A percentile compares a stretch with the other conserved stretches of the same genome.
phyloP scores from a whole-genome alignment of 2,113 vertebrate genomes.

The Ophiodon elongatus region DNA sequence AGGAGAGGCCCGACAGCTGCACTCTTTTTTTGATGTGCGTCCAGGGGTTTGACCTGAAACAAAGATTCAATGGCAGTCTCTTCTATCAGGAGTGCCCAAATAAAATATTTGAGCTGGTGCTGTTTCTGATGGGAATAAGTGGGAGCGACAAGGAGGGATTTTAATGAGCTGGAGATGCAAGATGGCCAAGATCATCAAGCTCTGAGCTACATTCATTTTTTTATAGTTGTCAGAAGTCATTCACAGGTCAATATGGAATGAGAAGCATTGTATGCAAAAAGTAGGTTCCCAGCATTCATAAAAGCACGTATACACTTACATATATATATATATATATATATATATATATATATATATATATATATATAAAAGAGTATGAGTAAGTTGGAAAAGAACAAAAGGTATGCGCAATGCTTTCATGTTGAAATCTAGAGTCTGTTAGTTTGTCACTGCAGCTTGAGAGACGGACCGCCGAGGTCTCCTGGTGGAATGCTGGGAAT shows the following conservation, averaged over 20 bases:
- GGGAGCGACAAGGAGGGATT: slow-evolving; percentile 38
- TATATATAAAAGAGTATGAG: too few relatives aligned
- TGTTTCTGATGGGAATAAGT: slow-evolving; percentile 84
- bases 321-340: not conserved
- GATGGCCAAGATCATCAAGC: slow-evolving; percentile 29
- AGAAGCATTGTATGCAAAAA: not conserved
- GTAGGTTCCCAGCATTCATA: not conserved
- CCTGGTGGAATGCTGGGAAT: slow-evolving; percentile 69
- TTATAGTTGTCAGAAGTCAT: slow-evolving; percentile 8
- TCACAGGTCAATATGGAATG: not conserved
- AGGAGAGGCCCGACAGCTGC: slow-evolving; percentile 87
- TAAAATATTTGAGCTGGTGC: slow-evolving; percentile 91
- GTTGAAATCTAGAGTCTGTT: not conserved
- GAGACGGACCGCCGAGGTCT: slow-evolving; percentile 51
- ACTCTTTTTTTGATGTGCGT: slow-evolving; percentile 87
- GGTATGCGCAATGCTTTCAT: not conserved
- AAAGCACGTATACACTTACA: not conserved
- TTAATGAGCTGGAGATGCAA: slow-evolving; percentile 14
- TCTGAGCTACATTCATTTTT: not conserved
- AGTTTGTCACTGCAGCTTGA: slow-evolving; percentile 31
- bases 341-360: not conserved
- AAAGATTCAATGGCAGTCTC: slow-evolving; percentile 82
- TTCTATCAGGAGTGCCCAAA: slow-evolving; percentile 86
- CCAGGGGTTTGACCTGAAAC: slow-evolving; percentile 87
- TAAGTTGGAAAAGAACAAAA: not conserved